phyloP scores from a whole-genome alignment of 2,113 vertebrate species.

The Rhegmatorhina hoffmannsi region DNA sequence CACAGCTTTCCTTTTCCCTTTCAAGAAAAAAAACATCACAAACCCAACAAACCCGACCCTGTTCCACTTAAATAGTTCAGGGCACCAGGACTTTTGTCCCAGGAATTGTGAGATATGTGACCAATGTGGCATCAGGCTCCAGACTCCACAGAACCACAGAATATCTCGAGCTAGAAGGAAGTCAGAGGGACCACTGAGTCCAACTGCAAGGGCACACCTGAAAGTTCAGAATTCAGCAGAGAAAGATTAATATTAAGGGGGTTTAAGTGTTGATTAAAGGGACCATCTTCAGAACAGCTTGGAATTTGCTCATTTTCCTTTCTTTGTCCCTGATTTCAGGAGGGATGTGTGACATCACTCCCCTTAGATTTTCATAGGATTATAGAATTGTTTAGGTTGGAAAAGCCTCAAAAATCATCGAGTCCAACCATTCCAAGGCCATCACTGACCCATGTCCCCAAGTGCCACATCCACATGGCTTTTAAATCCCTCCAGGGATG shows the following conservation, averaged over 20 bases:
- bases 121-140: neutral
- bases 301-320: neutral
- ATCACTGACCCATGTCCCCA: neutral
- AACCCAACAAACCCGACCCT: neutral
- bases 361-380: neutral
- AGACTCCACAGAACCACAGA: neutral
- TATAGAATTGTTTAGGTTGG: neutral
- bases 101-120: accelerated
- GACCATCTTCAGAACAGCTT: neutral
- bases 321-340: neutral
- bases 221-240: neutral
- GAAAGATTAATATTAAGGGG: neutral
- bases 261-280: neutral
- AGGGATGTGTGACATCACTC: neutral
- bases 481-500: neutral
- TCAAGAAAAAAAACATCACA: neutral
- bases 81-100: neutral
- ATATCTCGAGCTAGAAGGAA: neutral
- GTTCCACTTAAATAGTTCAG: neutral
- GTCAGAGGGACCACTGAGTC: neutral
- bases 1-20: neutral
- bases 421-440: neutral
- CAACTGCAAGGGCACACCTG: neutral
- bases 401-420: accelerated
- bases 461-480: neutral